These are phyloP conservation scores for Steromphala cineraria DNA, from an alignment of 2,888 invertebrate species.

Conservation along the genomic window DNA sequence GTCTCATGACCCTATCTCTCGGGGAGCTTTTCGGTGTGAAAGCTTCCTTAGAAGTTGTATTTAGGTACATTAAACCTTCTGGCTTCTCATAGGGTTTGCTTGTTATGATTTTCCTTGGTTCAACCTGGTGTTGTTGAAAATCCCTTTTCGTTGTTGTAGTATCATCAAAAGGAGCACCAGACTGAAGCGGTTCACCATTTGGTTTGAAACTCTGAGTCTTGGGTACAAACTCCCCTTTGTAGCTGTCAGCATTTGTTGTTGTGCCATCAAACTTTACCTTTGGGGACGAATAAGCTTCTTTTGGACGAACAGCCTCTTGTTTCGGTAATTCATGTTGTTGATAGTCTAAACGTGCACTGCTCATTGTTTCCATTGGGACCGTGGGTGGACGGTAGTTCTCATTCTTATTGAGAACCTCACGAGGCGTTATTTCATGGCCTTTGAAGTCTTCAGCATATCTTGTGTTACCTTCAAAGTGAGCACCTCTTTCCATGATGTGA, in stretches of 20 bases:
- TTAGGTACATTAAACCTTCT: constrained; percentile 66
- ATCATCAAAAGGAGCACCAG: constrained; percentile 61
- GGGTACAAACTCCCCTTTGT: constrained; percentile 26
- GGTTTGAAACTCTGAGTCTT: constrained; percentile 56
- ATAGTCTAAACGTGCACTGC: constrained; percentile 19
- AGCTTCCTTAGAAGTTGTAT: constrained; percentile 69
- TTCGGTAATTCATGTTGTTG: constrained; percentile 52
- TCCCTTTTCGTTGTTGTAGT: constrained; percentile 62
- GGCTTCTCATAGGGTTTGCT: constrained; percentile 50
- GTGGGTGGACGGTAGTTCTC: neutral
- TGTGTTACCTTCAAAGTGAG: neutral
- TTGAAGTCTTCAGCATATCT: constrained; percentile 57
- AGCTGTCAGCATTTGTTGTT: constrained; percentile 58
- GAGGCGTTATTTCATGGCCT: neutral
- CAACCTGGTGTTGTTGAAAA: constrained; percentile 43
- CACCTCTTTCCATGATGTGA: neutral
- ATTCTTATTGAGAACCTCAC: neutral
- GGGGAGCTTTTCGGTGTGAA: constrained; percentile 61
- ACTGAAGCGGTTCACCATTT: constrained; percentile 46
- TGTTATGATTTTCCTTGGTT: constrained; percentile 11
- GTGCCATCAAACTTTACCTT: constrained; percentile 58
- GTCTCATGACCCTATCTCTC: constrained; percentile 30
- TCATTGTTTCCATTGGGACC: neutral
- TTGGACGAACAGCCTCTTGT: constrained; percentile 37
- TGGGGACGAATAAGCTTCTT: constrained; percentile 49